Evolutionary conservation across 37 sponge, comb jelly and placozoan species (phyloP), one percentile per base, ranked within the genome.

Genomic region (Aplysina aerophoba): DNA sequence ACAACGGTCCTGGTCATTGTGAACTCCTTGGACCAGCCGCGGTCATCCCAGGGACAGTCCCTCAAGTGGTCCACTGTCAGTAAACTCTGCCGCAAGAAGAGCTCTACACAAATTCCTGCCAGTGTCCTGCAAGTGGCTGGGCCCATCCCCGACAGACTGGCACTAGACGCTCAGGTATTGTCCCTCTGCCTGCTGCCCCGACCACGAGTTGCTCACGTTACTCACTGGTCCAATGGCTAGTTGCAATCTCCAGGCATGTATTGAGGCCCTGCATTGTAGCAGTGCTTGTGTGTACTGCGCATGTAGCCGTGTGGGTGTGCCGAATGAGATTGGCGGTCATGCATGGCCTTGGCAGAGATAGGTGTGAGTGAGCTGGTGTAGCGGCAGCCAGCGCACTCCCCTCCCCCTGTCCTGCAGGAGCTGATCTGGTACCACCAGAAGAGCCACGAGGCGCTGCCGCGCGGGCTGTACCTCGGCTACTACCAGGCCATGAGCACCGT

Each of bases 391-490:
- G 2, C 4, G 11, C 28, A 33, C 28, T 5, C 3, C 54, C 53
- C 3, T 19, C 53, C 39, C 17, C 40, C 24, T 37, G 25, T 21
- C 40, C 34, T 75, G 78, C 54, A 75, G 78, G 78, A 75, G 20
- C 44, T 75, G 25, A 75, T 75, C 19, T 21, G 22, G 20, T 75
- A 75, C 53, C 44, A 41, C 53, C 37, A 75, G 53, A 31, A 36
- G 21, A 75, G 78, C 53, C 21, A 4, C 6, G 78, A 75, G 78
- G 44, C 78, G 22, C 44, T 75, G 20, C 78, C 78, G 0, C 44
- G 54, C 8, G 96, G 96, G 0, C 83, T 95, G 55, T 95, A 95
- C 77, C 84, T 95, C 17, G 96, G 93, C 22, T 95, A 95, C 81
- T 81, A 87, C 64, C 88, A 92, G 81, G 85, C 84, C 12, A 75